Evolutionary conservation across 2,888 invertebrate genomes (phyloP), one percentile per base, ranked within the genome.

Genomic region (Chaitophorus viminalis): DNA sequence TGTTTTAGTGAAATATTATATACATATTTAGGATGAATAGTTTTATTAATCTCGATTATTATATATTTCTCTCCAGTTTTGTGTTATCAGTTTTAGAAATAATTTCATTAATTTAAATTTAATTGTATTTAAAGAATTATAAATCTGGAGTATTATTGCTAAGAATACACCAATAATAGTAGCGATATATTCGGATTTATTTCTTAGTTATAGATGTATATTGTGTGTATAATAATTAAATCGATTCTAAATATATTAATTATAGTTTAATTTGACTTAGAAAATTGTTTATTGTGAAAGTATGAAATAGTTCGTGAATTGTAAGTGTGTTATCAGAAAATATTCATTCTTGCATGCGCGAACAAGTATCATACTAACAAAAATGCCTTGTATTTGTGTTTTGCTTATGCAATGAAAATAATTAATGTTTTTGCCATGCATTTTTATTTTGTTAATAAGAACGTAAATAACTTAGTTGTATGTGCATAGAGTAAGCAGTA

Each of bases 71-170:
- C 8, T 29, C 68, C 25, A 68, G 11, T 68, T 68, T 68, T 29
- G 68, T 29, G 6, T 68, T 8, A 25, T 60, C 46, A 46, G 46
- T 60, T 60, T 60, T 25, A 60, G 21, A 21, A 60, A 60, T 25
- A 21, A 25, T 9, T 25, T 17, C 4, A 52, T 52, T 60, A 60
- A 25, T 65, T 65, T 65, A n/a, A 65, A n/a, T 14, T 4, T 9
- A 65, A 29, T 29, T 25, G n/a, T 11, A 8, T 29, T n/a, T 6
- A 54, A 31, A 54, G 6, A 46, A 46, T 29, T 11, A 70, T 11
- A 2, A 74, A 74, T 83, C 74, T 18, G 14, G 82, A 60, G 60
- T 83, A 83, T 74, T 75, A 83, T 83, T 52, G 82, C 82, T 83
- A 83, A 83, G 14, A 83, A 83, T 83, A 60, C 36, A 39, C 21